Conservation (phyloP, 92 coral and sea anemone species). For the Micromussa lordhowensis region DNA sequence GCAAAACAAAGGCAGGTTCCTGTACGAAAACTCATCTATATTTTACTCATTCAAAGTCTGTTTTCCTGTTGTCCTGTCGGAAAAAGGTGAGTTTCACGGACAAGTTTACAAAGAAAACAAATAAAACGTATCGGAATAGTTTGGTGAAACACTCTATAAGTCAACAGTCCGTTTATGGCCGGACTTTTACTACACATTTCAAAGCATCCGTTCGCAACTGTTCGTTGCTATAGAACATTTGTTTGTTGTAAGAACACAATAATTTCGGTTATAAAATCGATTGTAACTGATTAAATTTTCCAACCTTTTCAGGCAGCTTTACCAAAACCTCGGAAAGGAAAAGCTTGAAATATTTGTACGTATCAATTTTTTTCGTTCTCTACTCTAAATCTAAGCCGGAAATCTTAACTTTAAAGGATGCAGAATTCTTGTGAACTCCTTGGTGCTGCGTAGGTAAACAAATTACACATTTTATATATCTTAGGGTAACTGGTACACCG, state of each 20-base stretch:
- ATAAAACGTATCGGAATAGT: background rate
- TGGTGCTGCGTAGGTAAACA: too few species aligned
- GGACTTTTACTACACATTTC: background rate
- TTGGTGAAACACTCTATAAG: too few species aligned
- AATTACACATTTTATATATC: too few species aligned
- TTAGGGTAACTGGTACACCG: background rate
- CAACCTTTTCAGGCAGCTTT: too few species aligned
- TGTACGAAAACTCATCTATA: too few species aligned
- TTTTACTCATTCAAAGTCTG: too few species aligned
- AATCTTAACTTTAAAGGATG: background rate
- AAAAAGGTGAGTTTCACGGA: background rate
- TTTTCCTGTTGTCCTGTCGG: background rate
- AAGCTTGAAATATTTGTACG: background rate
- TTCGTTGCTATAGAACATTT: background rate
- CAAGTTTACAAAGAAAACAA: background rate
- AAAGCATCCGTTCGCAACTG: background rate
- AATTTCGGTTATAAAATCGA: too few species aligned
- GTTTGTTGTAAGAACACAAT: too few species aligned
- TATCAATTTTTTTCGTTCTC: background rate
- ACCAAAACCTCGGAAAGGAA: too few species aligned
- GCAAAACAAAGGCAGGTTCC: background rate
- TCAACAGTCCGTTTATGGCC: too few species aligned
- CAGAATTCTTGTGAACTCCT: too few species aligned
- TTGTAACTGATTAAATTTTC: too few species aligned
- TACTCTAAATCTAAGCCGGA: background rate